Conservation (phyloP, 2,113 vertebrate genomes). For the human (Homo sapiens) region DNA sequence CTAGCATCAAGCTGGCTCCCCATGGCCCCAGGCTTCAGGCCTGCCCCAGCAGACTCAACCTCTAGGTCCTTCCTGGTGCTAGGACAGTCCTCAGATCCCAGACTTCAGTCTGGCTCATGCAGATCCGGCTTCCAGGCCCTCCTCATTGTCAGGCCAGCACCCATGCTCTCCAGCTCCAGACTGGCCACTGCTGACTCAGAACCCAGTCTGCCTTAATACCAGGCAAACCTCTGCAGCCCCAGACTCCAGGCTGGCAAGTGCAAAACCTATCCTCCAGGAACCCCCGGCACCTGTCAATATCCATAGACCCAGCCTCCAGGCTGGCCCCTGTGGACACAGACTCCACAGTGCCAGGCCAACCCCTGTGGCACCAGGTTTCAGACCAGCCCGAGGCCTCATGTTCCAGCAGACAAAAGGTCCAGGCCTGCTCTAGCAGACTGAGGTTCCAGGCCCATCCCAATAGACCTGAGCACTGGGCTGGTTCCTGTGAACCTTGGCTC, state of each 20-base stretch:
- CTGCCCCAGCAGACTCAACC: background rate
- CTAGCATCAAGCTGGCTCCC: background rate
- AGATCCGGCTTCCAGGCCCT: background rate
- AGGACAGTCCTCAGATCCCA: background rate
- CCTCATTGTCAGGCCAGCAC: background rate
- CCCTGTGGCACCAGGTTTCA: background rate
- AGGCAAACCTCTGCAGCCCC: background rate
- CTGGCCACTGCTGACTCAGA: background rate
- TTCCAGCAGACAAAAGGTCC: background rate
- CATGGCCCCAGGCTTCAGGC: background rate
- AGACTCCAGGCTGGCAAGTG: background rate
- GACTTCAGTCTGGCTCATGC: background rate
- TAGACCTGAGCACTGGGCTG: background rate
- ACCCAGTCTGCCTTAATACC: background rate
- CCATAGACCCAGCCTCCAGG: background rate
- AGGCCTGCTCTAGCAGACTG: background rate
- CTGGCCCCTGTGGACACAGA: background rate
- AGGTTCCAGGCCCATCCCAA: background rate
- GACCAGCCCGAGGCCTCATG: background rate
- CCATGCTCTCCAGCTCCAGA: background rate
- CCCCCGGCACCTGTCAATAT: background rate
- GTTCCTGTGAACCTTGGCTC: background rate
- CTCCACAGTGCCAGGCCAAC: background rate
- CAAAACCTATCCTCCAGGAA: background rate
- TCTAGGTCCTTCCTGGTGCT: background rate